Conservation (phyloP, 2,113 vertebrate genomes). For the Anarrhichthys ocellatus region DNA sequence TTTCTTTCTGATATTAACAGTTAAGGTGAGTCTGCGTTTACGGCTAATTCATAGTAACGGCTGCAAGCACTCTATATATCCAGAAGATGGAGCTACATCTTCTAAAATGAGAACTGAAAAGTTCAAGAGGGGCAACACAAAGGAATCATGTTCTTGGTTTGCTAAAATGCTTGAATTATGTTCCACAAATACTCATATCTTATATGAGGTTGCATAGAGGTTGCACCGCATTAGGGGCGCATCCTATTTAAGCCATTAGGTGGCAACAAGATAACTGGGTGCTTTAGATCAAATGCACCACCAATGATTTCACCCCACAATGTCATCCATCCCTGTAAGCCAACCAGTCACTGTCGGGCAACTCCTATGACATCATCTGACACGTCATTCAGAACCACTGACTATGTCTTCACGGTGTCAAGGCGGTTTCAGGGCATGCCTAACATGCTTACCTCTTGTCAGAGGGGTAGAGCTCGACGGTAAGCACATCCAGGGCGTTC, state of each 20-base stretch:
- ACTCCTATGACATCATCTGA: constrained; percentile 14
- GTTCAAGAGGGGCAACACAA: neutral
- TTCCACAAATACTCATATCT: neutral
- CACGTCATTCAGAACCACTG: constrained; percentile 24
- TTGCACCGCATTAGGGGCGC: neutral
- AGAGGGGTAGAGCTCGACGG: constrained; percentile 96
- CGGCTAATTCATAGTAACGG: neutral
- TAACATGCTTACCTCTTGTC: constrained; percentile 90
- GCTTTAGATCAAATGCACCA: neutral
- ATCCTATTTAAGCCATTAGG: constrained; percentile 12
- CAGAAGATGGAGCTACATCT: constrained; percentile 65
- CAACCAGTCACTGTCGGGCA: constrained; percentile 29
- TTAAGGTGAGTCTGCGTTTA: neutral
- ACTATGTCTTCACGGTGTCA: neutral
- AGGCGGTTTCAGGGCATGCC: constrained; percentile 28
- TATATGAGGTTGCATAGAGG: neutral
- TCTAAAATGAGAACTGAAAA: neutral
- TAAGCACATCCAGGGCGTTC: constrained; percentile 96
- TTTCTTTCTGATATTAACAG: neutral
- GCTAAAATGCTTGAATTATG: neutral
- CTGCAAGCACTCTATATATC: constrained; percentile 9
- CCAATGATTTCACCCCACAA: constrained; percentile 33
- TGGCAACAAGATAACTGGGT: constrained; percentile 20
- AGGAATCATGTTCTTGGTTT: neutral
- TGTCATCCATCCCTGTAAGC: constrained; percentile 35